Percentiles rank a stretch among this genome's conserved stretches.
Evolutionary conservation across 2,888 invertebrate species (phyloP).

Genomic region (Galerucella calmariensis): DNA sequence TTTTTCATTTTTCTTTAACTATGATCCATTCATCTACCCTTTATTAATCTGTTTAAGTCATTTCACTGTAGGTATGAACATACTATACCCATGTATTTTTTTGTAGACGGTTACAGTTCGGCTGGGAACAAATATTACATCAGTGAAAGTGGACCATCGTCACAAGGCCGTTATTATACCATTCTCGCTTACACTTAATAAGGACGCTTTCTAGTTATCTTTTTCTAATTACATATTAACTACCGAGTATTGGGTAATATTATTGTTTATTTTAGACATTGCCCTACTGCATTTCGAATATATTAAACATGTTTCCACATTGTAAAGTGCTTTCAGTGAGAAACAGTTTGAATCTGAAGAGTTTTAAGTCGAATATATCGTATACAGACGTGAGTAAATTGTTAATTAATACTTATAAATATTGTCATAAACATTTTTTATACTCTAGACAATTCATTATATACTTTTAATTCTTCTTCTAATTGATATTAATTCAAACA

Average conservation of each 20-base stretch:
- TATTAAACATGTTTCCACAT: conserved; percentile 12
- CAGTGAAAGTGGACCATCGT: conserved; percentile 3
- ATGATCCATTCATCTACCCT: no score
- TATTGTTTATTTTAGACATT: not conserved
- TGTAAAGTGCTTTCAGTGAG: not conserved
- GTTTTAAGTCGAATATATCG: not conserved
- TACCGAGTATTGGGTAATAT: conserved; percentile 26
- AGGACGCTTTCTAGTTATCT: not conserved
- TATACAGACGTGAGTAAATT: not conserved
- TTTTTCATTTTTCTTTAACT: no score
- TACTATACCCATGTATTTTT: no score
- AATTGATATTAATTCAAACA: no score
- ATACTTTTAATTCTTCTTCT: no score
- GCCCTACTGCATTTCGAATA: conserved; percentile 7
- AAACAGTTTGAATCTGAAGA: conserved; percentile 1
- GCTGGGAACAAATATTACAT: not conserved
- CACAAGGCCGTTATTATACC: conserved; percentile 2
- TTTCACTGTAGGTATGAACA: no score
- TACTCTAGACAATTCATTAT: no score
- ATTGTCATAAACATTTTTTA: no score
- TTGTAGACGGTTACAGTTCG: not conserved
- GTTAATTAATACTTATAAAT: not conserved
- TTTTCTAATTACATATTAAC: conserved; percentile 15
- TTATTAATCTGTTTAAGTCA: no score
- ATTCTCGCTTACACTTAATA: not conserved